Conservation (phyloP, 2,888 invertebrate species). For the Ennomos erosarius region DNA sequence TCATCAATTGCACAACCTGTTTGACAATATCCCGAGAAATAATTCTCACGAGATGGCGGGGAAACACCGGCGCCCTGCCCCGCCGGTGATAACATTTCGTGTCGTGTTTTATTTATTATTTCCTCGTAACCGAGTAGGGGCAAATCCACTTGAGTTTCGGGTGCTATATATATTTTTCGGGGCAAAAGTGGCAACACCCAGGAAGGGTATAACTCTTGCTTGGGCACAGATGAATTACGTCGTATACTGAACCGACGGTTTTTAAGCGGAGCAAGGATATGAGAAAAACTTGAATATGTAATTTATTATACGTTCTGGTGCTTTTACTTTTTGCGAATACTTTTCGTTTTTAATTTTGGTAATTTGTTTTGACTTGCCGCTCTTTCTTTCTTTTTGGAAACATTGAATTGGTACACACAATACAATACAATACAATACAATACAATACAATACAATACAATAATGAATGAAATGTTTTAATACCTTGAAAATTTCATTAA, state of each 20-base stretch:
- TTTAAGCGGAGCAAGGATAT: slow-evolving; percentile 29
- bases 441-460: no score
- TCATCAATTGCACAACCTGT: slow-evolving; percentile 18
- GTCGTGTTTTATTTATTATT: slow-evolving; percentile 40
- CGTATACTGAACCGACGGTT: slow-evolving; percentile 29
- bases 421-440: no score
- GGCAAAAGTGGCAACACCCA: slow-evolving; percentile 33
- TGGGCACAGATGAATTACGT: slow-evolving; percentile 34
- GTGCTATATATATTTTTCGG: slow-evolving; percentile 33
- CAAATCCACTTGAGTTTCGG: slow-evolving; percentile 36
- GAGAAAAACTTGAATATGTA: slow-evolving; percentile 32
- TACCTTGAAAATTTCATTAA: no score
- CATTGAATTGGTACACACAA: no score
- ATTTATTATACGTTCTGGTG: slow-evolving; percentile 20
- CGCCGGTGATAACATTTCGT: slow-evolving; percentile 37
- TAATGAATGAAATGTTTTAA: no score
- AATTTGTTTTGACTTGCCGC: background rate
- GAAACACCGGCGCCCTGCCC: slow-evolving; percentile 17
- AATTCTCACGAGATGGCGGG: slow-evolving; percentile 20
- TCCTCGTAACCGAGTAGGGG: slow-evolving; percentile 33
- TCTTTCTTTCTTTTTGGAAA: no score
- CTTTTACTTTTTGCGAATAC: slow-evolving; percentile 21
- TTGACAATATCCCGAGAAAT: slow-evolving; percentile 23
- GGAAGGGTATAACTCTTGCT: slow-evolving; percentile 33
- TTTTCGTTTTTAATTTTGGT: slow-evolving; percentile 17